phyloP scores from a whole-genome alignment of 1,140 invertebrate species.

The Drosophila seguyi region DNA sequence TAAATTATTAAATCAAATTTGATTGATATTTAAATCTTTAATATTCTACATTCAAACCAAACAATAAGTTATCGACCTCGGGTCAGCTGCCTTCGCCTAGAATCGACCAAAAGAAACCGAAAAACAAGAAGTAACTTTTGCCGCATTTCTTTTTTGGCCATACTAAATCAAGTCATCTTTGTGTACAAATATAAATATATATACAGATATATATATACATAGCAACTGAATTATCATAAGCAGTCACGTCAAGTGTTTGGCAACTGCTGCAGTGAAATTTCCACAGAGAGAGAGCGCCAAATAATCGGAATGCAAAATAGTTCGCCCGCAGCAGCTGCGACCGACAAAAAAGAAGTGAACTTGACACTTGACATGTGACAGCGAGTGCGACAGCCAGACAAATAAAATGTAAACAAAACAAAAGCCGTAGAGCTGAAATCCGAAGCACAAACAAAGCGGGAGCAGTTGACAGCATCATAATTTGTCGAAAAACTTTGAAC shows the following conservation, averaged over 20 bases:
- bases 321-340: conserved; percentile 61
- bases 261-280: conserved; percentile 57
- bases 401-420: conserved; percentile 56
- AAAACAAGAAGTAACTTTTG: conserved; percentile 3
- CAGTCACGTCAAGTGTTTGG: conserved; percentile 59
- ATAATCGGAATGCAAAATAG: conserved; percentile 76
- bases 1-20: too few relatives aligned
- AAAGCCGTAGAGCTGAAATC: conserved; percentile 21
- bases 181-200: conserved; percentile 5
- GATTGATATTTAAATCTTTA: not conserved
- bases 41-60: not conserved
- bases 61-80: conserved; percentile 11
- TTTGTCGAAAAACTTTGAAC: conserved; percentile 33
- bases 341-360: conserved; percentile 44
- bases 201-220: conserved; percentile 16
- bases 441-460: conserved; percentile 23
- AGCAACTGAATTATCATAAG: conserved; percentile 68
- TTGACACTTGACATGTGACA: conserved; percentile 77
- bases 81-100: conserved; percentile 9
- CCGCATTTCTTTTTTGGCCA: conserved; percentile 38
- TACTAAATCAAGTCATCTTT: conserved; percentile 50
- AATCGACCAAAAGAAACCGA: not conserved
- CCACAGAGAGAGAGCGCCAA: conserved; percentile 47
- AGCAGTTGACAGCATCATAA: conserved; percentile 46
- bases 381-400: conserved; percentile 64